Evolutionary conservation across 2,888 invertebrate genomes (phyloP).

Genomic region (Tachina lurida): DNA sequence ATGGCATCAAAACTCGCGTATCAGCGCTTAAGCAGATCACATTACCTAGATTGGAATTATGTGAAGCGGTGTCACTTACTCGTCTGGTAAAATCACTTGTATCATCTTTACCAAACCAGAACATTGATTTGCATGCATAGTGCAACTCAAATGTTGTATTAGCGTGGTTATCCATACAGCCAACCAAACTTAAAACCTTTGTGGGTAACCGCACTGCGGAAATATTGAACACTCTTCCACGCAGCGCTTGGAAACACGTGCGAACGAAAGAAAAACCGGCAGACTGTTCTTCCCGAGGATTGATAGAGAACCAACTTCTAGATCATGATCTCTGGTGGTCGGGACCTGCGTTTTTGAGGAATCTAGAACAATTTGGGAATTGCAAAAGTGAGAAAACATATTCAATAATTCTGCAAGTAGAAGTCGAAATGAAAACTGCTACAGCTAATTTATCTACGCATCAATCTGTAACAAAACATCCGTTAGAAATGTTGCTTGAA

Average conservation of each 20-base stretch:
- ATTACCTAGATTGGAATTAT: background rate
- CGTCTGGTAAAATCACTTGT: background rate
- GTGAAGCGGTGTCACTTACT: background rate
- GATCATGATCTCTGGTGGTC: slow-evolving; percentile 31
- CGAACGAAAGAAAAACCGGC: background rate
- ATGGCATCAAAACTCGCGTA: slow-evolving; percentile 21
- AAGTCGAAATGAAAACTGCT: slow-evolving; percentile 1
- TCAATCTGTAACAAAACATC: background rate
- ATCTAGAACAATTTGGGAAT: background rate
- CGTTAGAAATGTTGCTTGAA: slow-evolving; percentile 2
- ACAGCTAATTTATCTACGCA: background rate
- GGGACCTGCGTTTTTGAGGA: slow-evolving; percentile 13
- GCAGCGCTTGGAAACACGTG: background rate
- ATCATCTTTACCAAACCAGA: background rate
- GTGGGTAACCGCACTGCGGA: background rate
- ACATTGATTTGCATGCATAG: background rate
- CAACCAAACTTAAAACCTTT: background rate
- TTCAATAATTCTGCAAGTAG: background rate
- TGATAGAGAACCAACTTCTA: too few relatives aligned
- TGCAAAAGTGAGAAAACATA: background rate
- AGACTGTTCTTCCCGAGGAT: too few relatives aligned
- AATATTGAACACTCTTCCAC: background rate
- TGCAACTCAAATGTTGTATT: background rate
- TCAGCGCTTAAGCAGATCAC: background rate
- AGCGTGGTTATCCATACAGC: background rate